Percentiles rank a stretch among this genome's conserved stretches.
These are phyloP conservation scores for Mesoclemmys tuberculata DNA, from an alignment of 2,113 vertebrate genomes.

Conservation along the genomic window DNA sequence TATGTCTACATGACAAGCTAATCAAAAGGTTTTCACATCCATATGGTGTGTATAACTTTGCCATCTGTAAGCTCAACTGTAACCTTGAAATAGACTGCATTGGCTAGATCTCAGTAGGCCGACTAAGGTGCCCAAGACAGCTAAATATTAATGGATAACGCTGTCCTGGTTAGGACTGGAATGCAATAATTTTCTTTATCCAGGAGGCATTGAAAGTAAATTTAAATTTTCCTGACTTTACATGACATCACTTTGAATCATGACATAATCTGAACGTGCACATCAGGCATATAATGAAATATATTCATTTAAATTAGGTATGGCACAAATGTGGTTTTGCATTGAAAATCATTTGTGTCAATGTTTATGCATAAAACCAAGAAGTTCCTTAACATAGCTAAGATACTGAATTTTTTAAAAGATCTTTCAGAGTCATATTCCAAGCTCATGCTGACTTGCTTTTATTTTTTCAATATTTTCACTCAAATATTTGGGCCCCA, in stretches of 20 bases:
- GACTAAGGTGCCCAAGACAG: background rate
- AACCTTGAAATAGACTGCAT: background rate
- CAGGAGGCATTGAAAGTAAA: background rate
- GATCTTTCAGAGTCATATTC: background rate
- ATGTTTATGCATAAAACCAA: slow-evolving; percentile 9
- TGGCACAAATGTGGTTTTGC: background rate
- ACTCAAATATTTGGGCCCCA: background rate
- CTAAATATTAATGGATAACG: background rate
- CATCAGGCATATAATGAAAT: background rate
- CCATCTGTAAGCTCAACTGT: background rate
- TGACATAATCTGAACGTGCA: background rate
- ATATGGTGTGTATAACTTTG: background rate
- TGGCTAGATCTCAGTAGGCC: background rate
- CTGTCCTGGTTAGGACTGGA: background rate
- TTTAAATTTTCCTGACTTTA: background rate
- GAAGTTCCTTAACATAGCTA: background rate
- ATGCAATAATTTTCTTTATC: background rate
- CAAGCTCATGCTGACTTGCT: background rate
- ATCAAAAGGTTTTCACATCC: background rate
- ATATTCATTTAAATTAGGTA: background rate
- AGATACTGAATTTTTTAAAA: background rate
- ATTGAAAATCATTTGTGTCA: slow-evolving; percentile 40
- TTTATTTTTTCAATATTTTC: background rate
- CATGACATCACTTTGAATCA: background rate
- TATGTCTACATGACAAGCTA: background rate